Conservation (phyloP, 2,797 vertebrate genomes). For the Streptopelia turtur region DNA sequence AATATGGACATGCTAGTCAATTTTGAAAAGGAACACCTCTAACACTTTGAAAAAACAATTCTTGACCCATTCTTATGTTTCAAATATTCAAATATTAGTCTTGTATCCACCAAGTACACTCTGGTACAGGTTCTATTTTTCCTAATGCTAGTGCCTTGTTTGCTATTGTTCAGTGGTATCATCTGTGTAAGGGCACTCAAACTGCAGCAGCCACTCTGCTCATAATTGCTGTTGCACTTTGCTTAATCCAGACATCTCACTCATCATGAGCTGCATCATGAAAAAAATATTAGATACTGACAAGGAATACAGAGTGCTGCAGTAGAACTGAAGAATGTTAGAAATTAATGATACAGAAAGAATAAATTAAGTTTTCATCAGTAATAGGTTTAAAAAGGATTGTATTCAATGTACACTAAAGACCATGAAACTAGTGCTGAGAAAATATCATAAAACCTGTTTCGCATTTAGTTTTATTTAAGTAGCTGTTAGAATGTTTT, state of each 20-base stretch:
- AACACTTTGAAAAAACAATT: background rate
- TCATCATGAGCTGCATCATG: accelerated
- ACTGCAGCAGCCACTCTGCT: background rate
- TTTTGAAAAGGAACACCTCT: background rate
- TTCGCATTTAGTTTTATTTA: background rate
- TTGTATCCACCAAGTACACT: background rate
- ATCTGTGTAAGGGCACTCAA: background rate
- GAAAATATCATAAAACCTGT: background rate
- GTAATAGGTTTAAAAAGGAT: background rate
- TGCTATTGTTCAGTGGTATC: background rate
- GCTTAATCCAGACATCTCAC: background rate
- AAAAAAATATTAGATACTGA: background rate
- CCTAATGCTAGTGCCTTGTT: background rate
- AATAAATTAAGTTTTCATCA: background rate
- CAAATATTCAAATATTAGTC: background rate
- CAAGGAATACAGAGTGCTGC: background rate
- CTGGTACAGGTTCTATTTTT: background rate
- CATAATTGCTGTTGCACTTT: background rate
- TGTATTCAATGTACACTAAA: background rate
- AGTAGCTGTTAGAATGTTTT: background rate
- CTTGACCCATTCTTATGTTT: background rate
- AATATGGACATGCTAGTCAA: accelerated
- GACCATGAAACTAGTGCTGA: background rate
- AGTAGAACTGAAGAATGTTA: background rate
- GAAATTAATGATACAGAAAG: background rate